These are phyloP conservation scores for Zaprionus tsacasi DNA, from an alignment of 1,140 invertebrate species.

Conservation along the genomic window DNA sequence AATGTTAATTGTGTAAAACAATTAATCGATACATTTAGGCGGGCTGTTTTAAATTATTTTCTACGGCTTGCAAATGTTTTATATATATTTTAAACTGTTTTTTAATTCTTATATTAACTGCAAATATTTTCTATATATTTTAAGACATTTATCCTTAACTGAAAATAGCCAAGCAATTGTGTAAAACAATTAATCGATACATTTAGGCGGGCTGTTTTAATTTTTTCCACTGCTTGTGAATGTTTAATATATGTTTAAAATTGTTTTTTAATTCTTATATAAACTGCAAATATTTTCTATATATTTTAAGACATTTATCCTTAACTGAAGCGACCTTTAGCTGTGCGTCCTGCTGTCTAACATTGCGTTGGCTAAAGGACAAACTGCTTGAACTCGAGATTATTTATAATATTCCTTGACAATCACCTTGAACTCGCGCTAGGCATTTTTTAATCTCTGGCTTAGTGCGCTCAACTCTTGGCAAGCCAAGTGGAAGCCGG, in stretches of 20 bases:
- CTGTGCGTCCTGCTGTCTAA: not conserved
- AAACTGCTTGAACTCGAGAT: constrained; percentile 14
- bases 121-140: not conserved
- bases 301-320: not conserved
- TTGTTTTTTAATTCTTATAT: no score
- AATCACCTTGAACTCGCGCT: constrained; percentile 1
- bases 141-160: not conserved
- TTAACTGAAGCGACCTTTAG: not conserved
- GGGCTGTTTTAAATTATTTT: no score
- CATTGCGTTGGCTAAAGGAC: not conserved
- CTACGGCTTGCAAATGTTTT: no score
- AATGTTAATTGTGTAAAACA: constrained; percentile 13
- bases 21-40: not conserved
- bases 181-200: not conserved
- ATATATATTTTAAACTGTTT: no score
- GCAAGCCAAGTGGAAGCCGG: not conserved
- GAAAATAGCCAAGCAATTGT: not conserved
- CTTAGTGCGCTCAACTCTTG: not conserved
- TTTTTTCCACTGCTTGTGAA: no score
- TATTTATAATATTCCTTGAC: constrained; percentile 9
- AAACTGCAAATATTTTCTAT: not conserved
- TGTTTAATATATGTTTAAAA: no score
- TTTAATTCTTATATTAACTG: no score
- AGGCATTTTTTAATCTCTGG: constrained; percentile 13
- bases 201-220: no score